Evolutionary conservation across 1,140 invertebrate species (phyloP).

Genomic region (Propsilocerus akamusi): DNA sequence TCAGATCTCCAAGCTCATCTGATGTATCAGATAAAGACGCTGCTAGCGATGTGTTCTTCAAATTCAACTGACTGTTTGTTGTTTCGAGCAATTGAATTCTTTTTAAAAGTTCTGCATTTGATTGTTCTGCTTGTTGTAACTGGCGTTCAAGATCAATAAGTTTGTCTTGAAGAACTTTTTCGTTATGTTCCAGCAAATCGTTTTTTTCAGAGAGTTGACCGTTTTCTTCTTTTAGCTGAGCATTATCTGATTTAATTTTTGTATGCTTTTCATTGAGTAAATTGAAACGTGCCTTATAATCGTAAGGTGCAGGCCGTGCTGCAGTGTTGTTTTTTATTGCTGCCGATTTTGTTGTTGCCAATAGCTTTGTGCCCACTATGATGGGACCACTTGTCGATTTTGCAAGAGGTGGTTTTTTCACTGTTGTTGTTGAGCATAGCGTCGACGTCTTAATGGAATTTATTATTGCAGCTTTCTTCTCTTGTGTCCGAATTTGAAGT

Average conservation of each 20-base stretch:
- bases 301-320: slow-evolving; percentile 22
- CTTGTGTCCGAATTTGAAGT: background rate
- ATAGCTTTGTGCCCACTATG: too few species aligned
- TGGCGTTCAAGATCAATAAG: slow-evolving; percentile 18
- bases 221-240: slow-evolving; percentile 29
- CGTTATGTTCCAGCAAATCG: slow-evolving; percentile 19
- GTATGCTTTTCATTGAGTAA: slow-evolving; percentile 36
- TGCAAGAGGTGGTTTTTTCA: background rate
- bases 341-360: background rate
- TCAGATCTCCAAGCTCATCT: background rate
- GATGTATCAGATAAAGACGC: background rate
- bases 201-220: slow-evolving; percentile 20
- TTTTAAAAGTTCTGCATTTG: slow-evolving; percentile 12
- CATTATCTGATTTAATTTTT: slow-evolving; percentile 28
- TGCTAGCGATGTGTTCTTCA: background rate
- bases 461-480: background rate
- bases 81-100: slow-evolving; percentile 9
- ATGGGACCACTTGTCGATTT: background rate
- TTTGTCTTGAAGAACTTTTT: slow-evolving; percentile 12
- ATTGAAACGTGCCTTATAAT: slow-evolving; percentile 35
- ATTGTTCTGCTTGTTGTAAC: slow-evolving; percentile 25
- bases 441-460: background rate
- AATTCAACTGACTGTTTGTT: slow-evolving; percentile 11
- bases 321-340: background rate
- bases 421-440: background rate